Evolutionary conservation across 2,113 vertebrate genomes (phyloP).

Genomic region (Perca fluviatilis): DNA sequence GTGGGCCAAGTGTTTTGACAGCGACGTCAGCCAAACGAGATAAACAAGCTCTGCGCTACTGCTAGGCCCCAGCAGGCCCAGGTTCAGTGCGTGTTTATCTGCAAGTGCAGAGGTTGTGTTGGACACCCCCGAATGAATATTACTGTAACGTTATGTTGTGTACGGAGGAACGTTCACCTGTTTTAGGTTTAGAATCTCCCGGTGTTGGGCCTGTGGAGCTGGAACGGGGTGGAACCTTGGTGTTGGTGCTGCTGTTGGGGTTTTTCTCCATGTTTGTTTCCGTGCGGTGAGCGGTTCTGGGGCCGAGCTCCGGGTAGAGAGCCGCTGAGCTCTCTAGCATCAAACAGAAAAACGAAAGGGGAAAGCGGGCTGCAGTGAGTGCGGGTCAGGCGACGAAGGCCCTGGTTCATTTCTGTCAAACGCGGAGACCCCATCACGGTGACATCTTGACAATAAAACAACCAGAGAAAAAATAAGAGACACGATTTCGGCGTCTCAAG

Average conservation of each 20-base stretch:
- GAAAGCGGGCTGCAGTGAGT: slow-evolving; percentile 77
- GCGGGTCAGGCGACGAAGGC: slow-evolving; percentile 88
- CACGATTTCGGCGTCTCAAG: slow-evolving; percentile 84
- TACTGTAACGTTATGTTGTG: not conserved
- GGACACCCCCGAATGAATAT: not conserved
- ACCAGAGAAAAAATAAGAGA: slow-evolving; percentile 81
- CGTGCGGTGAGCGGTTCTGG: slow-evolving; percentile 84
- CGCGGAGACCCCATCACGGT: slow-evolving; percentile 95
- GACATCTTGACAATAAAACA: slow-evolving; percentile 90
- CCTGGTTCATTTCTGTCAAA: slow-evolving; percentile 94
- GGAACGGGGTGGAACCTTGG: slow-evolving; percentile 92
- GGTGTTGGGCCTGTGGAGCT: slow-evolving; percentile 90
- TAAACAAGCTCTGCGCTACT: slow-evolving; percentile 58
- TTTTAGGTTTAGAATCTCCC: slow-evolving; percentile 95
- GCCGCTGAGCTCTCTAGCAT: slow-evolving; percentile 84
- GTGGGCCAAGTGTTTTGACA: slow-evolving; percentile 57
- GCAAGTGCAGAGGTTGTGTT: not conserved
- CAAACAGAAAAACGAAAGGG: slow-evolving; percentile 75
- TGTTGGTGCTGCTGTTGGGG: slow-evolving; percentile 87
- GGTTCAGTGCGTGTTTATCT: not conserved
- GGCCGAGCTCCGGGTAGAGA: slow-evolving; percentile 86
- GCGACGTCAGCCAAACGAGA: slow-evolving; percentile 58
- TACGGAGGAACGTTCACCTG: slow-evolving; percentile 82
- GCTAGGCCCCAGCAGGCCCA: slow-evolving; percentile 68
- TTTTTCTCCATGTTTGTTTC: slow-evolving; percentile 87